Evolutionary conservation across 2,113 vertebrate genomes (phyloP).

Genomic region (Balaeniceps rex): DNA sequence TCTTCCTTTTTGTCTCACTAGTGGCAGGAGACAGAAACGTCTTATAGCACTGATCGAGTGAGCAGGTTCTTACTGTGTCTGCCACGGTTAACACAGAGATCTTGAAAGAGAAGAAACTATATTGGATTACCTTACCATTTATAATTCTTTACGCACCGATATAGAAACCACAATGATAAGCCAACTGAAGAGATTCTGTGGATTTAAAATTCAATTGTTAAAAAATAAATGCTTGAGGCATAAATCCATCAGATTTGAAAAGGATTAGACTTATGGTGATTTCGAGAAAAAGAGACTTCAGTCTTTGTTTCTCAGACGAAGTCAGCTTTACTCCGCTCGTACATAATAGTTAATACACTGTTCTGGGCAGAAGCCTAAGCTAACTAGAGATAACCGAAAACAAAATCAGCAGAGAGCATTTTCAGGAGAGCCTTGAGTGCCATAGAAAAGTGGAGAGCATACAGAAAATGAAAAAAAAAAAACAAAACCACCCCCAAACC

Average conservation of each 20-base stretch:
- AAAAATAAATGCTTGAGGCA: neutral
- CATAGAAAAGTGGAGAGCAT: neutral
- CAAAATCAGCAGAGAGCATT: neutral
- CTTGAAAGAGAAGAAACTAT: constrained; percentile 61
- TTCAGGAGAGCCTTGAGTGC: neutral
- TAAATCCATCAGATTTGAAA: neutral
- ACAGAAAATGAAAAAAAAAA: neutral
- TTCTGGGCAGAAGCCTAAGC: neutral
- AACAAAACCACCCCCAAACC: too few relatives aligned
- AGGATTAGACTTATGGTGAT: neutral
- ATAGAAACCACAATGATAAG: neutral
- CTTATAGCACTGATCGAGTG: constrained; percentile 95
- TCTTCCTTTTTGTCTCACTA: constrained; percentile 96
- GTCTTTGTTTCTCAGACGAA: neutral
- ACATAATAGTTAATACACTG: neutral
- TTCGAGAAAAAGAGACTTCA: neutral
- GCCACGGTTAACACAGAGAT: constrained; percentile 92
- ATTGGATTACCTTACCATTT: neutral
- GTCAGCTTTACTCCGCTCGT: neutral
- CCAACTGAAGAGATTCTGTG: neutral
- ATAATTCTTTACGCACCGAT: neutral
- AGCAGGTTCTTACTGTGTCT: constrained; percentile 90
- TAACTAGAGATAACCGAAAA: neutral
- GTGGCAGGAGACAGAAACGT: constrained; percentile 95
- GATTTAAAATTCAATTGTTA: neutral